Evolutionary conservation across 2,888 invertebrate genomes (phyloP), one percentile per base, ranked within the genome.

Genomic region (Schizotus pectinicornis): DNA sequence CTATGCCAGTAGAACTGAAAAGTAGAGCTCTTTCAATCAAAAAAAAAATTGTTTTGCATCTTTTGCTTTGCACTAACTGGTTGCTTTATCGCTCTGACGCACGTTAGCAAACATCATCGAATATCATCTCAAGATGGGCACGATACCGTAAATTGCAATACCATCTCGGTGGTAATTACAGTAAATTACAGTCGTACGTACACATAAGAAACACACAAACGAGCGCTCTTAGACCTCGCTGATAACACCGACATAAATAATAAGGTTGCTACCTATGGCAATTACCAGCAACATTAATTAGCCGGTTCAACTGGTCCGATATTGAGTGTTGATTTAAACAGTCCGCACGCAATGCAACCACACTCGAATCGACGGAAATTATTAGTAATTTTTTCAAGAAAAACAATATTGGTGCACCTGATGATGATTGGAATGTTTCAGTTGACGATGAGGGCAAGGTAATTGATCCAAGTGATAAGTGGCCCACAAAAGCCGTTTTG

Each of bases 221-320:
- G 61, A 65, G 63, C 61, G 61, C 59, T 53, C 59, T 56, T 59
- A 65, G 61, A 60, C 53, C 55, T 53, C 32, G 49, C 45, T 56
- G 65, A 63, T 61, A 63, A 59, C 61, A 57, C 49, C 63, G 33
- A 59, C 52, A 63, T 65, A 67, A 67, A 64, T 67, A 67, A 67
- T 67, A 67, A 65, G 64, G 62, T 65, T 61, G 63, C 58, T 63
- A 59, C 62, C 64, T 63, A 61, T 56, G 39, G 65, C 67, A 65
- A 67, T 67, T 67, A 67, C 67, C 51, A 56, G 41, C 58, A 61
- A 65, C 67, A 64, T 64, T 67, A 67, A 67, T 67, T 65, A 65
- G 62, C 61, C 61, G 53, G 66, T 63, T 65, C 59, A 61, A 65
- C 67, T 57, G 58, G 62, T 60, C 57, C 33, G 62, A 57, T 62